Evolutionary conservation across 2,113 vertebrate genomes (phyloP).

Genomic region (Tauraco erythrolophus): DNA sequence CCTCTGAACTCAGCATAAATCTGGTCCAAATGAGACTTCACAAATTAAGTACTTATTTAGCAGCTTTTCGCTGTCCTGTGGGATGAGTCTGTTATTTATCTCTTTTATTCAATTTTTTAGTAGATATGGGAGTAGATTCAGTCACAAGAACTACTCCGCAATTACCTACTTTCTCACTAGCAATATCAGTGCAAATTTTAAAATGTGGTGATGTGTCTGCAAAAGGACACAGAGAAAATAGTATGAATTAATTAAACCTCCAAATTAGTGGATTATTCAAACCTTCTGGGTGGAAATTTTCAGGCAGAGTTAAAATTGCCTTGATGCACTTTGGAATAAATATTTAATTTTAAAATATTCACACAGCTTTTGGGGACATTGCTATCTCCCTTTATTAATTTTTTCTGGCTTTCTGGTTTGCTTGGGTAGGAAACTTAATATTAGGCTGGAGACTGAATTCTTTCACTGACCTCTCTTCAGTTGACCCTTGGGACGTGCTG

Average conservation of each 20-base stretch:
- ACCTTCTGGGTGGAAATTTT: background rate
- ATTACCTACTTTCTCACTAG: background rate
- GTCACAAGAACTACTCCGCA: background rate
- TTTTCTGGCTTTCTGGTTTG: background rate
- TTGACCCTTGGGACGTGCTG: background rate
- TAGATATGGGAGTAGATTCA: background rate
- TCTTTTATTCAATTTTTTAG: background rate
- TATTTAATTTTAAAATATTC: background rate
- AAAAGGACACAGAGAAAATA: background rate
- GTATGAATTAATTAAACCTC: conserved; percentile 9
- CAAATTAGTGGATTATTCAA: background rate
- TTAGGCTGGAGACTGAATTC: background rate
- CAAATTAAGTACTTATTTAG: background rate
- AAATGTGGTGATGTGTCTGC: background rate
- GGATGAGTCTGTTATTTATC: background rate
- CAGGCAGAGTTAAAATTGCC: background rate
- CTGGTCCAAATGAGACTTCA: background rate
- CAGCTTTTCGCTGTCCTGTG: background rate
- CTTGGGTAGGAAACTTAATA: background rate
- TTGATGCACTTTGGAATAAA: conserved; percentile 10
- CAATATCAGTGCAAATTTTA: background rate
- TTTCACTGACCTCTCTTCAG: background rate
- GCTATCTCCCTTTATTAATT: background rate
- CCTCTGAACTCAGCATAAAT: background rate
- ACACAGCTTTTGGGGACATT: background rate